Conservation (phyloP, 2,113 vertebrate species). For the Aythya baeri region DNA sequence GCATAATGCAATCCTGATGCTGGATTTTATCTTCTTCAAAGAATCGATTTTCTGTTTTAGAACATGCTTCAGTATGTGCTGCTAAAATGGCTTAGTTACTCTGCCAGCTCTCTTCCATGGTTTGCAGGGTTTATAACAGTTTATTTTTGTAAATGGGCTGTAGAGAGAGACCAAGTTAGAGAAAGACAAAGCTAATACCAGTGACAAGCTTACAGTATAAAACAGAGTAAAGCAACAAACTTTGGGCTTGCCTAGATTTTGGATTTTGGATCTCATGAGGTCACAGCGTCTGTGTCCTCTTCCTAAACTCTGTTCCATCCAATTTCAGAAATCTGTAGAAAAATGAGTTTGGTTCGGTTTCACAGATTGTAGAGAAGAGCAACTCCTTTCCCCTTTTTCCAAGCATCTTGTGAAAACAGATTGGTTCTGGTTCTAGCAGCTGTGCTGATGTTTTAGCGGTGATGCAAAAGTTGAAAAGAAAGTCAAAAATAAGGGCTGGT, state of each 20-base stretch:
- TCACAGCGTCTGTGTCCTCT: background rate
- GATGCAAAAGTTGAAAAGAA: background rate
- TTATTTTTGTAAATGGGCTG: background rate
- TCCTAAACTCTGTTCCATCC: background rate
- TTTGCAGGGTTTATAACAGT: background rate
- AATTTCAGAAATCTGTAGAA: background rate
- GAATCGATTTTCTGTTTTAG: background rate
- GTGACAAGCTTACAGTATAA: background rate
- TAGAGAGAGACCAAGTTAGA: background rate
- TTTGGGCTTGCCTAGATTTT: background rate
- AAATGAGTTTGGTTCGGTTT: background rate
- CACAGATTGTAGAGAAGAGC: background rate
- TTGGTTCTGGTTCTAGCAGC: background rate
- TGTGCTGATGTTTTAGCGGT: background rate
- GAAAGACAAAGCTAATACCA: background rate
- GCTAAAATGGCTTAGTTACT: background rate
- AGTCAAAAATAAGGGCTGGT: background rate
- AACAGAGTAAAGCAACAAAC: background rate
- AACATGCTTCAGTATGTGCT: background rate
- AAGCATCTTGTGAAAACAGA: background rate
- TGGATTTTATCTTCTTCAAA: background rate
- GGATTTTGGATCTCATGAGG: background rate
- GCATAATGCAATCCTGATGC: background rate
- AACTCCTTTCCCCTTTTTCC: background rate
- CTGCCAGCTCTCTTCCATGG: background rate